Evolutionary conservation across 2,113 vertebrate species (phyloP).

Genomic region (Mesocricetus auratus): DNA sequence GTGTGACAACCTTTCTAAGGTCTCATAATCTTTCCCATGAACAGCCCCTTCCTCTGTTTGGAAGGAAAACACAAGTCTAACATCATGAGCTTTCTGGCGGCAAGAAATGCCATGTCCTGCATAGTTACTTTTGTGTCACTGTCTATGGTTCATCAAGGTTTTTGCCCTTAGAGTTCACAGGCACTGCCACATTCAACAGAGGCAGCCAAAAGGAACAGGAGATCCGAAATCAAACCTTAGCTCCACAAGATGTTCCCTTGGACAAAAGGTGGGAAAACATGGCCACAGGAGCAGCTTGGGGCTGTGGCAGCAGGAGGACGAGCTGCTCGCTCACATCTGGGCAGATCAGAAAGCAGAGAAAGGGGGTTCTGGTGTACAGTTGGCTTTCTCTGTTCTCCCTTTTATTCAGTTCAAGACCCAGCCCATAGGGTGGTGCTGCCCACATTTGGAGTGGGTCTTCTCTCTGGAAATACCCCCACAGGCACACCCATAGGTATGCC

Average conservation of each 20-base stretch:
- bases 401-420: not conserved
- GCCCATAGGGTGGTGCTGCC: not conserved
- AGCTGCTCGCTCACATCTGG: not conserved
- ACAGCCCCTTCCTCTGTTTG: not conserved
- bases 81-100: not conserved
- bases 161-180: not conserved
- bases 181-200: not conserved
- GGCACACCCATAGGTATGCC: not conserved
- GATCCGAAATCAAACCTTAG: not conserved
- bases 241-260: not conserved
- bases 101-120: not conserved
- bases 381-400: not conserved
- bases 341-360: not conserved
- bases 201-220: not conserved
- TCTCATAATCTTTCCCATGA: not conserved
- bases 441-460: not conserved
- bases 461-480: not conserved
- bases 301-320: not conserved
- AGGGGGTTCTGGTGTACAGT: not conserved
- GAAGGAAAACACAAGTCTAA: slow-evolving; percentile 13
- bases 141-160: not conserved
- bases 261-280: not conserved
- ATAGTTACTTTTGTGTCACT: not conserved
- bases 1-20: not conserved
- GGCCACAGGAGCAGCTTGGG: not conserved